Evolutionary conservation across 37 sponge, comb jelly and placozoan species (phyloP), one percentile per base, ranked within the genome.

Genomic region (Beroe ovata): DNA sequence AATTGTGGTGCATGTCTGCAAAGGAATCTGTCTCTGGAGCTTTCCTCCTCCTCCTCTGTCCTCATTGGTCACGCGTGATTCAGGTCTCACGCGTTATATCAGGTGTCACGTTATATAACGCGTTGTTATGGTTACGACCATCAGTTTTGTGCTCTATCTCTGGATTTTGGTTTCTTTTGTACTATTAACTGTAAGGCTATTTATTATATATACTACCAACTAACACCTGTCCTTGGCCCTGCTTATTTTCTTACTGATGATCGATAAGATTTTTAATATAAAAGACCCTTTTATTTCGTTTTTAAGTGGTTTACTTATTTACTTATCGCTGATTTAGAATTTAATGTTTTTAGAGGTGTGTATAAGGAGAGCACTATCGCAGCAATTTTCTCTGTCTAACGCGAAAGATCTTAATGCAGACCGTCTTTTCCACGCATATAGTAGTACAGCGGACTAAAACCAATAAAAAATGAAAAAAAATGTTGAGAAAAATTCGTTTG

Each of bases 401-500:
- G n/a, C n/a, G n/a, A n/a, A n/a, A n/a, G n/a, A n/a, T n/a, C n/a
- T n/a, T n/a, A n/a, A n/a, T n/a, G n/a, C n/a, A n/a, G n/a, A n/a
- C n/a, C n/a, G n/a, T n/a, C n/a, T n/a, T n/a, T n/a, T n/a, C n/a
- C n/a, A n/a, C n/a, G n/a, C n/a, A n/a, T n/a, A n/a, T n/a, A n/a
- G n/a, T n/a, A n/a, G n/a, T n/a, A n/a, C 34, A 66, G 69, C 36
- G 69, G 34, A 66, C 32, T 66, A 66, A 66, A 66, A 29, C 69
- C 32, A 66, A 29, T 33, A 34, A 66, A 66, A 66, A 66, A 66
- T 25, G 36, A 66, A 66, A 66, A 62, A 66, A 66, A 66, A 66
- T 25, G 25, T 66, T 66, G 35, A 66, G 69, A 66, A 66, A 66
- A 66, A 66, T 66, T 66, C 69, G 69, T 66, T 66, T 66, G 69